These are phyloP conservation scores for Kuschelorhynchus macadamiae DNA, from an alignment of 2,888 invertebrate species.

Conservation along the genomic window DNA sequence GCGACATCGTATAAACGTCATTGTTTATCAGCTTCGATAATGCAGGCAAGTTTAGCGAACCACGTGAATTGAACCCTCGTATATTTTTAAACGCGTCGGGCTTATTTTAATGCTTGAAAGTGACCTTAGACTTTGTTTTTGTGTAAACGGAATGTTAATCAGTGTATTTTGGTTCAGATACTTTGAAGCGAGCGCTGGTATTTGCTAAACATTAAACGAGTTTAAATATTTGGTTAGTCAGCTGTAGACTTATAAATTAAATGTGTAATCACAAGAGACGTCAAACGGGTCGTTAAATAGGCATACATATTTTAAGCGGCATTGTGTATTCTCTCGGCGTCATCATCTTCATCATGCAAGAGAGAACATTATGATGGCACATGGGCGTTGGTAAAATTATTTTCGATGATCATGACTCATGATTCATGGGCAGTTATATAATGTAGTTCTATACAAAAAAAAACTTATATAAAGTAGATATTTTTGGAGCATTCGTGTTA, in stretches of 20 bases:
- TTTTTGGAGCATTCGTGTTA: too few species aligned
- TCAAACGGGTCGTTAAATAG: conserved; percentile 25
- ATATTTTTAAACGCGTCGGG: conserved; percentile 42
- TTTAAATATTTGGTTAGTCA: conserved; percentile 47
- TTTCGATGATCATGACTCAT: too few species aligned
- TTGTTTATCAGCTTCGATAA: too few species aligned
- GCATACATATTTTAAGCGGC: neutral
- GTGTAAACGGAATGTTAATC: conserved; percentile 50
- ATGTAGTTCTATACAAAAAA: too few species aligned
- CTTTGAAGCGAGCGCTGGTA: conserved; percentile 34
- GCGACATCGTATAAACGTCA: too few species aligned
- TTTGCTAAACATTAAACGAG: conserved; percentile 45
- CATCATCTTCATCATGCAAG: too few species aligned
- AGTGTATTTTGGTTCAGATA: conserved; percentile 44
- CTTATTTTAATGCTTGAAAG: conserved; percentile 43
- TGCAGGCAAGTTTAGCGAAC: neutral
- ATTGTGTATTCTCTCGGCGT: neutral
- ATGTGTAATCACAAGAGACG: conserved; percentile 16
- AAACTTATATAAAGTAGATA: too few species aligned
- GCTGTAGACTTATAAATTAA: conserved; percentile 31
- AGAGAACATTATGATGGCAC: too few species aligned
- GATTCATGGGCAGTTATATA: too few species aligned
- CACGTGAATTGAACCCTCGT: conserved; percentile 11
- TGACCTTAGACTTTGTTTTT: conserved; percentile 50
- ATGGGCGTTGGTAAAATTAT: neutral